Percentiles rank a stretch among this genome's conserved stretches.
phyloP scores from a whole-genome alignment of 2,797 vertebrate genomes.

The Peromyscus attwateri region DNA sequence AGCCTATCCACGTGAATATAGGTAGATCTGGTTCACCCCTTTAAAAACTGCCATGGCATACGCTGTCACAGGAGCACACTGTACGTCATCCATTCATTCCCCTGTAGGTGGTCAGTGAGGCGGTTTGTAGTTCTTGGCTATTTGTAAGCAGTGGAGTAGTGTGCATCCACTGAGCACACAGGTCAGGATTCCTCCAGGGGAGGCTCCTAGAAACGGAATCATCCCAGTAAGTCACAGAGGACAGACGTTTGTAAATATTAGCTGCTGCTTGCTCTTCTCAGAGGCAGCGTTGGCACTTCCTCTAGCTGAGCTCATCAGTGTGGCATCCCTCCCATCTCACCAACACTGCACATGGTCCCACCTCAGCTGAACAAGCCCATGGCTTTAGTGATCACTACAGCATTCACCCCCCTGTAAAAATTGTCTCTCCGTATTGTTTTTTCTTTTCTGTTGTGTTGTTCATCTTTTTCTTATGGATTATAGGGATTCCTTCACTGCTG shows the following conservation, averaged over 20 bases:
- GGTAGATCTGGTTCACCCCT: conserved; percentile 1
- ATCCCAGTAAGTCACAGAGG: conserved; percentile 1
- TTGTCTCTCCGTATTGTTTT: conserved; percentile 17
- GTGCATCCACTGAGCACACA: background rate
- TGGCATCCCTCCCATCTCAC: background rate
- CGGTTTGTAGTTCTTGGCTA: background rate
- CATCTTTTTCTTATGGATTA: conserved; percentile 36
- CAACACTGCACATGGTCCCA: background rate
- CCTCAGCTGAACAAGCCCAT: background rate
- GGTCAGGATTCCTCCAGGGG: background rate
- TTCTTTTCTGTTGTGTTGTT: conserved; percentile 11
- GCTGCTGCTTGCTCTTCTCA: background rate
- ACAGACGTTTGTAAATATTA: conserved; percentile 1
- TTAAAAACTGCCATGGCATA: background rate
- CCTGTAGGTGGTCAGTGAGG: background rate
- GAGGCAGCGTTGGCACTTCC: background rate
- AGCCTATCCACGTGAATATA: background rate
- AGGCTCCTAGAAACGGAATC: conserved; percentile 7
- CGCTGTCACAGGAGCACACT: background rate
- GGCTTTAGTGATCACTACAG: background rate
- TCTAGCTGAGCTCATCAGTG: background rate
- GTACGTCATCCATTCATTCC: background rate
- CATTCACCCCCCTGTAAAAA: background rate
- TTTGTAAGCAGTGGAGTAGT: background rate
- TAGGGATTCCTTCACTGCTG: conserved; percentile 21